Evolutionary conservation across 2,113 vertebrate species (phyloP), one percentile per base, ranked within the genome.

Genomic region (Trichechus manatus): DNA sequence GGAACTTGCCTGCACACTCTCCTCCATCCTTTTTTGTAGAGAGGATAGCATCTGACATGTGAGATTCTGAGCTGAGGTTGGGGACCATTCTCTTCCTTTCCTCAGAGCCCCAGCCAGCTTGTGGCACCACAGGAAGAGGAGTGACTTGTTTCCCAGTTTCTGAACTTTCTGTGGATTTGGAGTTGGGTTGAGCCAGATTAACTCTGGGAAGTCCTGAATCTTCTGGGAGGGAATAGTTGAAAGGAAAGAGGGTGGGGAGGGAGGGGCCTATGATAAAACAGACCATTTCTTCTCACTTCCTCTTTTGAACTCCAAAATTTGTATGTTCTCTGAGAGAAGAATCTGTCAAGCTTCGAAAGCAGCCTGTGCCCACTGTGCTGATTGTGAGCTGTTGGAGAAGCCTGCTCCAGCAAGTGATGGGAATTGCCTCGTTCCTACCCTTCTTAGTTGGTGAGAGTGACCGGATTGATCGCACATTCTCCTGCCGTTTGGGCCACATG

Each of bases 241-340:
- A 56, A 96, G 72, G 91, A 92, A 96, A 77, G 53, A 33, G 80
- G 81, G 85, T 84, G 72, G 95, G 63, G 94, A 56, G 94, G 97
- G 97, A 64, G 97, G 97, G n/a, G 97, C 78, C 64, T 63, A 0
- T n/a, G 91, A 94, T 85, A 89, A 93, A 91, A 78, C n/a, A 80
- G 86, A 95, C 22, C 53, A 70, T 42, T 78, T 91, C 85, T 95
- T 96, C 82, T 97, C 74, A 93, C 95, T 98, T 98, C 97, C 96
- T 63, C 94, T 97, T 97, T 97, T 36, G 56, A 66, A 64, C 59
- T 96, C 29, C 39, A 78, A 66, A 86, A 63, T 59, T 87, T 56
- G 63, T 66, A 20, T 64, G 61, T 61, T 39, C 84, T 94, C 83
- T 83, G 11, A 29, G 8, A 33, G 8, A 33, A 72, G 29, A 68